Conservation (phyloP, 1,140 invertebrate species). For the Drusus annulatus region DNA sequence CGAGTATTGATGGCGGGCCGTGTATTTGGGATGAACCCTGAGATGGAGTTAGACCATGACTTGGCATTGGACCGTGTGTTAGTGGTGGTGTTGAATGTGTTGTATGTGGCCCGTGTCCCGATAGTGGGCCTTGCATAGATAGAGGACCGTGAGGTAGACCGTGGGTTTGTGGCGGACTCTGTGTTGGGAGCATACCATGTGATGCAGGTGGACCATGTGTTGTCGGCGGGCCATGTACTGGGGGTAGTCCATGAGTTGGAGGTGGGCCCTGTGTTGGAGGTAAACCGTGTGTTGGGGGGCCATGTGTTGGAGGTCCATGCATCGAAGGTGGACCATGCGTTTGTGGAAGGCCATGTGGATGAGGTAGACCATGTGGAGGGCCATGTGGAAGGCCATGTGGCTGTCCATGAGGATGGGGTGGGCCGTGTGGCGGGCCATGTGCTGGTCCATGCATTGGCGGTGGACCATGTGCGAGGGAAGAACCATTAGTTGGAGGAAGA, state of each 20-base stretch:
- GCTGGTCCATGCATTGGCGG: not conserved
- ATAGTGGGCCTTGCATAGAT: not conserved
- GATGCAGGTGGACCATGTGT: not conserved
- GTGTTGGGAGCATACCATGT: not conserved
- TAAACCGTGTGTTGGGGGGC: conserved; percentile 47
- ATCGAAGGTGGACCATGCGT: not conserved
- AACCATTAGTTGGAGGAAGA: conserved; percentile 3
- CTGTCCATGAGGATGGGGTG: not conserved
- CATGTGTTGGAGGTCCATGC: conserved; percentile 1
- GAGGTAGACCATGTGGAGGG: not conserved
- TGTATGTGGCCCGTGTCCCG: conserved; percentile 1
- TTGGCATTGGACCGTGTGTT: conserved; percentile 61
- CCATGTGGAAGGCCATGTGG: not conserved
- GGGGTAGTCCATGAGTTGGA: conserved; percentile 2
- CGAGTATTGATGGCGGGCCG: not conserved
- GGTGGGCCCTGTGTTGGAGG: conserved; percentile 64
- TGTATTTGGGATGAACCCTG: not conserved
- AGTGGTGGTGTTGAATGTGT: conserved; percentile 60
- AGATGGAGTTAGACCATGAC: not conserved
- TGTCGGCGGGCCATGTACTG: not conserved
- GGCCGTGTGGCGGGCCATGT: not conserved
- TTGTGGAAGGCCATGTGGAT: conserved; percentile 2
- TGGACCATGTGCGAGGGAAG: not conserved
- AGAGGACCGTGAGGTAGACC: not conserved
- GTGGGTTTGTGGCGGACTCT: not conserved